Conservation (phyloP, 2,113 vertebrate genomes). For the Collichthys lucidus region DNA sequence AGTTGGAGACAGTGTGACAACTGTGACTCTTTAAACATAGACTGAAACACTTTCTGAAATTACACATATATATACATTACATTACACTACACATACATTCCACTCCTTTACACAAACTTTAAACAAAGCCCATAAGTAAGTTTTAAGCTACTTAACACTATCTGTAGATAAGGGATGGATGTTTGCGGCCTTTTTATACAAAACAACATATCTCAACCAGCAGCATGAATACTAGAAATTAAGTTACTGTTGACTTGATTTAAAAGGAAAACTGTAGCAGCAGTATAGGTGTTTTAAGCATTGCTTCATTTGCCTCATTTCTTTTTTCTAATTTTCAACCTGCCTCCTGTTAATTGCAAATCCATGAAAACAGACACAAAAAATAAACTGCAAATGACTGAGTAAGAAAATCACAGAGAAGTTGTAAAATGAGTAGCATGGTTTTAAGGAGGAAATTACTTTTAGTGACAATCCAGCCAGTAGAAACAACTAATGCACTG, state of each 20-base stretch:
- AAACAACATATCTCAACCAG: not conserved
- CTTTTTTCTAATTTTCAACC: not conserved
- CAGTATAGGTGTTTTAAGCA: not conserved
- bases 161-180: no score
- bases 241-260: not conserved
- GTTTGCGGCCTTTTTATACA: not conserved
- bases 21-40: not conserved
- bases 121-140: not conserved
- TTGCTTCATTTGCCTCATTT: not conserved
- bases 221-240: not conserved
- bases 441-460: not conserved
- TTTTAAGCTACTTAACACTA: not conserved
- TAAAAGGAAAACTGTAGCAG: not conserved
- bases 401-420: no score
- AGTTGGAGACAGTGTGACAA: not conserved
- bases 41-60: not conserved
- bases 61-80: no score
- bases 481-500: not conserved
- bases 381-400: not conserved
- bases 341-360: slow-evolving; percentile 10
- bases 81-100: no score
- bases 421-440: not conserved
- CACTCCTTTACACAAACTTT: no score
- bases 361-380: not conserved
- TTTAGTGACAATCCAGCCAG: not conserved